Evolutionary conservation across 2,888 invertebrate species (phyloP).

Genomic region (Galerucella calmariensis): DNA sequence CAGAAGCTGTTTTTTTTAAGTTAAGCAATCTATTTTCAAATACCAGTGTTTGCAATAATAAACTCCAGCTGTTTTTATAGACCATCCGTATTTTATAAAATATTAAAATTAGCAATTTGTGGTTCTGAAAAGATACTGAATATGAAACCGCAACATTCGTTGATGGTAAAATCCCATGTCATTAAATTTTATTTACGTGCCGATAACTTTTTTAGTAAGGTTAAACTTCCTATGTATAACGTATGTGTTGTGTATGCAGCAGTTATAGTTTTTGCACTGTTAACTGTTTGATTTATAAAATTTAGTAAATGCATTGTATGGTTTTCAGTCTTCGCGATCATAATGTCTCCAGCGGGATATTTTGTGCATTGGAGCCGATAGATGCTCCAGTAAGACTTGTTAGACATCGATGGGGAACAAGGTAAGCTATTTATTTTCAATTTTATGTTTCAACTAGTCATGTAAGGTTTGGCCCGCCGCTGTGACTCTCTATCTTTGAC

Average conservation of each 20-base stretch:
- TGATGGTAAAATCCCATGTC: neutral
- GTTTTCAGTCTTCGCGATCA: conserved; percentile 15
- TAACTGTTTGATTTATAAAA: neutral
- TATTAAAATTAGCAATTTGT: too few species aligned
- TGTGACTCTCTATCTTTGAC: too few species aligned
- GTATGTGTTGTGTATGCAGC: neutral
- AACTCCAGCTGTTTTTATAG: too few species aligned
- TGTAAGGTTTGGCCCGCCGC: too few species aligned
- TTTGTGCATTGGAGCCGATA: conserved; percentile 13
- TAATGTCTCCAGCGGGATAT: conserved; percentile 8
- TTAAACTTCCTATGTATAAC: neutral
- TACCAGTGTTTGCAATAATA: too few species aligned
- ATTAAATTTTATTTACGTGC: neutral
- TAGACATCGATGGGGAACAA: conserved; percentile 26
- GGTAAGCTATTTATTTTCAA: conserved; percentile 8
- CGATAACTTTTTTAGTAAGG: neutral
- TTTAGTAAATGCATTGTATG: neutral
- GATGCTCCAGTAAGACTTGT: conserved; percentile 8
- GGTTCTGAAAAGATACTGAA: neutral
- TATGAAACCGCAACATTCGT: neutral
- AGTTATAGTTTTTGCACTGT: too few species aligned
- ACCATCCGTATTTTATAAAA: too few species aligned
- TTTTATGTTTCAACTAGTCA: too few species aligned
- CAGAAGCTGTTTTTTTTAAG: too few species aligned
- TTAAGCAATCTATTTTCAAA: too few species aligned